Conservation (phyloP, 2,888 invertebrate genomes). For the Oxystoma pomonae region DNA sequence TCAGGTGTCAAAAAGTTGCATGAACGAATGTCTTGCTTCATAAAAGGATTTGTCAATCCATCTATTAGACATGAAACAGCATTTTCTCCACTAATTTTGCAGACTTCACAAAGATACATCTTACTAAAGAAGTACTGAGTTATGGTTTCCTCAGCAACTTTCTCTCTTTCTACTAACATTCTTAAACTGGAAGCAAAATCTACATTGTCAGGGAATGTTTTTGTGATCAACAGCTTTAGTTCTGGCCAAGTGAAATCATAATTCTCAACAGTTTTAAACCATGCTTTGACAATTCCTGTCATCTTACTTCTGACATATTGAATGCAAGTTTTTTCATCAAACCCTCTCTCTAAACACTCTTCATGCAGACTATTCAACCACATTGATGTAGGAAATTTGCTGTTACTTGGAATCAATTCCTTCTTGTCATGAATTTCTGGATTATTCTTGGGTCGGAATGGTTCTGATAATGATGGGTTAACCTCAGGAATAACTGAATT, state of each 20-base stretch:
- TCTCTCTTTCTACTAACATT: slow-evolving; percentile 30
- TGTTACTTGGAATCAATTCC: slow-evolving; percentile 29
- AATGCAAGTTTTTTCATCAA: slow-evolving; percentile 32
- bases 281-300: slow-evolving; percentile 36
- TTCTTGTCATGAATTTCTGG: slow-evolving; percentile 7
- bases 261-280: slow-evolving; percentile 33
- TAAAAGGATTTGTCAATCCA: slow-evolving; percentile 30
- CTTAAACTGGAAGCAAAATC: slow-evolving; percentile 34
- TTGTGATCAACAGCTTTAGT: slow-evolving; percentile 33
- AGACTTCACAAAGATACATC: slow-evolving; percentile 35
- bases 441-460: not conserved
- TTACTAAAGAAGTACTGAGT: slow-evolving; percentile 37
- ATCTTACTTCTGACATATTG: slow-evolving; percentile 31
- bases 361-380: slow-evolving; percentile 36
- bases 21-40: slow-evolving; percentile 30
- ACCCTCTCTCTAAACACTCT: slow-evolving; percentile 29
- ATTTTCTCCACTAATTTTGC: slow-evolving; percentile 35
- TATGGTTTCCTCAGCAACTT: slow-evolving; percentile 31
- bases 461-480: not conserved
- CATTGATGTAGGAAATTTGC: slow-evolving; percentile 33
- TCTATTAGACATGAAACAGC: slow-evolving; percentile 37
- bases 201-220: slow-evolving; percentile 35
- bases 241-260: slow-evolving; percentile 37
- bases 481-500: slow-evolving; percentile 1
- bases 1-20: slow-evolving; percentile 33